Evolutionary conservation across 1,140 invertebrate genomes (phyloP), one percentile per base, ranked within the genome.

Genomic region (Drosophila santomea): DNA sequence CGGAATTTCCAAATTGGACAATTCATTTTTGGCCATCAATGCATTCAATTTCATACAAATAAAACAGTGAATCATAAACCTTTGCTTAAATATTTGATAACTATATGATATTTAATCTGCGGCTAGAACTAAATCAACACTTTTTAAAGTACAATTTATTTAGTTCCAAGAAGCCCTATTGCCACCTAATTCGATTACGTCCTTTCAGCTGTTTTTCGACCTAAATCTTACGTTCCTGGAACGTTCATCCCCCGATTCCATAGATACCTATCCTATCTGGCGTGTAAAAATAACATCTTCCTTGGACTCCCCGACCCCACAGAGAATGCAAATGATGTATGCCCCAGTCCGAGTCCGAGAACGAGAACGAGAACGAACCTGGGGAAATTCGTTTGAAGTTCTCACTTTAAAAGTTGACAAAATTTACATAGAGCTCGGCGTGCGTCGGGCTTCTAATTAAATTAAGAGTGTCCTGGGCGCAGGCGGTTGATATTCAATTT

Each of bases 331-430:
- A 84, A 89, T 89, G 60, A 77, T 80, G 84, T 60, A 88, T 77
- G 67, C 59, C 58, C 51, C 66, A 39, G n/a, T 63, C 56, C 58
- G 48, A 66, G 47, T 8, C 50, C 8, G 63, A 20, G 20, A 20
- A 20, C 20, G 20, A 20, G 20, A 20, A 20, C 20, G 20, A 20
- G 20, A 20, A 20, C 20, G 20, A 41, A 50, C 50, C 62, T 68
- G 50, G 23, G 66, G 48, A 80, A 74, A 71, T 88, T 84, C 64
- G 76, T 88, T 88, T 88, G 84, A 88, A 80, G 85, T 84, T 88
- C 74, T 58, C 60, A 72, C 74, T 86, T 81, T 81, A 74, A 86
- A 73, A 89, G 74, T 83, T 88, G 79, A 88, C 69, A 71, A 74
- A 66, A 88, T 84, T 88, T 74, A 80, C 84, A 80, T 84, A 84